A percentile compares a stretch with the other conserved stretches of the same genome.
These are phyloP conservation scores for Brenthis hecate DNA, from an alignment of 2,888 invertebrate genomes.

Conservation along the genomic window DNA sequence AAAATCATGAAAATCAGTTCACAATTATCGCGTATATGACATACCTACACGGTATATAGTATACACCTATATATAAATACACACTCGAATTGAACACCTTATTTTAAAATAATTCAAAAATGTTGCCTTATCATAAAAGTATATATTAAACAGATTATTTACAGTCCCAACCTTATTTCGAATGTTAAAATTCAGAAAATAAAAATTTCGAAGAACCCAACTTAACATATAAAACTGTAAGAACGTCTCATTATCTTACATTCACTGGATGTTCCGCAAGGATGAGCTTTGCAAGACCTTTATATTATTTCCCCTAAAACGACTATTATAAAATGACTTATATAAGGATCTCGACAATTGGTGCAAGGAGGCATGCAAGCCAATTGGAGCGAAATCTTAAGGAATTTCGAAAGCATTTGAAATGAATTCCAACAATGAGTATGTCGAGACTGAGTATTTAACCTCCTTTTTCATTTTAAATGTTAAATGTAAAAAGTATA, in stretches of 20 bases:
- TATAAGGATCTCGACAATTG: conserved; percentile 31
- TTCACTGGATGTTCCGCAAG: conserved; percentile 9
- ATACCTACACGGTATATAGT: no score
- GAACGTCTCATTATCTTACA: conserved; percentile 1
- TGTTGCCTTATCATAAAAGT: no score
- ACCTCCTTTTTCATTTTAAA: conserved; percentile 23
- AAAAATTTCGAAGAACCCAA: neutral
- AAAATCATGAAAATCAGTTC: no score
- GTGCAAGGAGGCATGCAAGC: conserved; percentile 29
- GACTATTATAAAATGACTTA: conserved; percentile 27
- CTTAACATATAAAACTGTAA: neutral
- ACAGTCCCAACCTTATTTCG: no score
- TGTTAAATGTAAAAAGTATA: conserved; percentile 16
- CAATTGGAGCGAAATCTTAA: conserved; percentile 30
- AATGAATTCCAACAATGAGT: conserved; percentile 27
- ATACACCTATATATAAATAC: no score
- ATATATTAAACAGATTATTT: no score
- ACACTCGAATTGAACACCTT: no score
- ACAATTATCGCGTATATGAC: no score
- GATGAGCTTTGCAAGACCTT: conserved; percentile 9
- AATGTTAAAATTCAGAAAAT: neutral
- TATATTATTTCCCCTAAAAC: conserved; percentile 14
- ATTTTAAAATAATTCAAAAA: no score
- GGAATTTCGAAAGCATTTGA: conserved; percentile 25
- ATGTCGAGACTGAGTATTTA: conserved; percentile 28